Conservation (phyloP, 2,888 invertebrate species). For the Malachius bipustulatus region DNA sequence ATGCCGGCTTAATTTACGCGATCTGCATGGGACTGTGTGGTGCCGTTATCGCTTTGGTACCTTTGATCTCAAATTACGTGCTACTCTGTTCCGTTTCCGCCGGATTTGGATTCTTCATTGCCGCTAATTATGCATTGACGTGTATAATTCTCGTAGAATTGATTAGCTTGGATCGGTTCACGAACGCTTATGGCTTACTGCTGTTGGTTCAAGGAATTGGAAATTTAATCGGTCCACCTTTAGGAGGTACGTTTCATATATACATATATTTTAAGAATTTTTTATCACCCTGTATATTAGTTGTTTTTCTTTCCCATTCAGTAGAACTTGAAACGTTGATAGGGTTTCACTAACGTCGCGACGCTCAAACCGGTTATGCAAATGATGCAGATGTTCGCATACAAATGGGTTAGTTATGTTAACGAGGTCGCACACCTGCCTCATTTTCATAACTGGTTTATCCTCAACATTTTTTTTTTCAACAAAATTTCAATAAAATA, state of each 20-base stretch:
- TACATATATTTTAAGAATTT: too few relatives aligned
- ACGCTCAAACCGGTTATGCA: too few relatives aligned
- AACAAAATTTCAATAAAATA: too few relatives aligned
- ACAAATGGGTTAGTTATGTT: too few relatives aligned
- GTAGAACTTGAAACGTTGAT: too few relatives aligned
- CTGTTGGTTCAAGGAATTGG: conserved; percentile 86
- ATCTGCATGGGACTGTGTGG: conserved; percentile 61
- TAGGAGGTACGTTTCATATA: conserved; percentile 73
- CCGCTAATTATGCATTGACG: conserved; percentile 84
- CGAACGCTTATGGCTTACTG: conserved; percentile 83
- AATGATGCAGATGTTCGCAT: too few relatives aligned
- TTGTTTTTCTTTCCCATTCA: too few relatives aligned
- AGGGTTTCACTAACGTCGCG: too few relatives aligned
- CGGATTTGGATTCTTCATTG: conserved; percentile 80
- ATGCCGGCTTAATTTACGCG: conserved; percentile 73
- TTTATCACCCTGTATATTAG: too few relatives aligned
- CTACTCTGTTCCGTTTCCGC: conserved; percentile 37
- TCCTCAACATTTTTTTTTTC: too few relatives aligned
- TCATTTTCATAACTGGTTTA: too few relatives aligned
- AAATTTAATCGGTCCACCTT: conserved; percentile 81
- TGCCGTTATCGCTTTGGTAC: conserved; percentile 48
- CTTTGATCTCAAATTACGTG: conserved; percentile 31
- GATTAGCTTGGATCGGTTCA: conserved; percentile 82
- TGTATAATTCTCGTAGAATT: conserved; percentile 80
- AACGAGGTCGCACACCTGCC: too few relatives aligned